phyloP scores from a whole-genome alignment of 1,140 invertebrate genomes.

The Formica selysi region DNA sequence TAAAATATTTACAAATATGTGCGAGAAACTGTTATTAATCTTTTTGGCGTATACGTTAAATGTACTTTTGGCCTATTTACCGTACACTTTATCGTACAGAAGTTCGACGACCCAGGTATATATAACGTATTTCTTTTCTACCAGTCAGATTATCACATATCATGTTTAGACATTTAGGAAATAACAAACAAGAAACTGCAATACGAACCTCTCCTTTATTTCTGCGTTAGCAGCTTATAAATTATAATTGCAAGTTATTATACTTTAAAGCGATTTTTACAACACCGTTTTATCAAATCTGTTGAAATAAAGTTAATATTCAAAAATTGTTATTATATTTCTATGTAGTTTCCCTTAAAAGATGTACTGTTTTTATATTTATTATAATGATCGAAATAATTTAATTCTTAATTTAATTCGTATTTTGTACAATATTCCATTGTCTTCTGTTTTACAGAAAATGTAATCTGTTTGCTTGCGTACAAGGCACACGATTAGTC shows the following conservation, averaged over 20 bases:
- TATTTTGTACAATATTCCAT: constrained; percentile 25
- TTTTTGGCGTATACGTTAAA: constrained; percentile 31
- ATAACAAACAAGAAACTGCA: constrained; percentile 19
- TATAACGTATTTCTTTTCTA: constrained; percentile 10
- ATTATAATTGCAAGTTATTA: constrained; percentile 40
- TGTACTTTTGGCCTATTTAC: constrained; percentile 58
- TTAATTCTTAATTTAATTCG: neutral
- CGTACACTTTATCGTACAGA: constrained; percentile 9
- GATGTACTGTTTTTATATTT: neutral
- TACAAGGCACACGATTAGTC: constrained; percentile 38
- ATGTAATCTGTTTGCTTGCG: neutral
- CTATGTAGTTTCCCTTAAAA: constrained; percentile 8
- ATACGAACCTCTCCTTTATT: constrained; percentile 6
- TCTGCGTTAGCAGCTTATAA: constrained; percentile 29
- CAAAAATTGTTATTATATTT: constrained; percentile 23
- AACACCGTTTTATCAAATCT: constrained; percentile 48
- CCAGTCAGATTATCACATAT: neutral
- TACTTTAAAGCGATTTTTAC: constrained; percentile 32
- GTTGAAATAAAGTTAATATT: constrained; percentile 53
- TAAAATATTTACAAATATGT: constrained; percentile 48
- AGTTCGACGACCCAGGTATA: constrained; percentile 8
- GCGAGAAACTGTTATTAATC: constrained; percentile 10
- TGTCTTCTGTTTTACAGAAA: neutral
- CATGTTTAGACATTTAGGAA: constrained; percentile 4
- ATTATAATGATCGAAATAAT: neutral